phyloP scores from a whole-genome alignment of 2,113 vertebrate species.

The Pogona vitticeps region DNA sequence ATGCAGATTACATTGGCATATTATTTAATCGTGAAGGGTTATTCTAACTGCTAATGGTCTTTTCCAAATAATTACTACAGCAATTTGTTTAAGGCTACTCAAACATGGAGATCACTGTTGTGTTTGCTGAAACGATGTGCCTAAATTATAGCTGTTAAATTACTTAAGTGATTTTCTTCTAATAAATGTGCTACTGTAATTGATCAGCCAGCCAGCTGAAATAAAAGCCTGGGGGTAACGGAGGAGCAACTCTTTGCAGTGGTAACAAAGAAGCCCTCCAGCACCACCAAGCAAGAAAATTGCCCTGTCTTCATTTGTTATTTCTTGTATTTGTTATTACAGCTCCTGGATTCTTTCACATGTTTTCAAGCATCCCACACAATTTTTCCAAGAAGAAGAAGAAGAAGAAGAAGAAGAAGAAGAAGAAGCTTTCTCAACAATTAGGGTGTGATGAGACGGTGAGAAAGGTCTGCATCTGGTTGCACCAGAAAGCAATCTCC shows the following conservation, averaged over 20 bases:
- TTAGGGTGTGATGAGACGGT: too few relatives aligned
- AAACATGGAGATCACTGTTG: slow-evolving; percentile 16
- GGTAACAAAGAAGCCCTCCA: neutral
- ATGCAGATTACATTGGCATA: neutral
- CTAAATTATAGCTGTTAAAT: slow-evolving; percentile 3
- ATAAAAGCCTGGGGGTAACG: neutral
- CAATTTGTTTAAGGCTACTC: slow-evolving; percentile 17
- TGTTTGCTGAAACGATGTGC: neutral
- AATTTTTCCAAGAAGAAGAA: neutral
- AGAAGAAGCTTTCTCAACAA: neutral
- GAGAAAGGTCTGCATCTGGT: too few relatives aligned
- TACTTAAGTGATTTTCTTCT: slow-evolving; percentile 7
- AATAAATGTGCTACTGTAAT: slow-evolving; percentile 7
- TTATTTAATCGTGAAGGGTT: neutral
- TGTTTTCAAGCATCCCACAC: neutral
- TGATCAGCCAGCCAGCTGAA: slow-evolving; percentile 3
- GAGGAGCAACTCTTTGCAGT: neutral
- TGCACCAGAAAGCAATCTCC: too few relatives aligned
- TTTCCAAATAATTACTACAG: slow-evolving; percentile 23
- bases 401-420: neutral
- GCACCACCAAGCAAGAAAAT: neutral
- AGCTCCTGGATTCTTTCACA: neutral
- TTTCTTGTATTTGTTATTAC: neutral
- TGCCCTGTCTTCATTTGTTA: neutral
- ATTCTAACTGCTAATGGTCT: slow-evolving; percentile 8